These are phyloP conservation scores for Leptura quadrifasciata DNA, from an alignment of 2,888 invertebrate genomes.

Conservation along the genomic window DNA sequence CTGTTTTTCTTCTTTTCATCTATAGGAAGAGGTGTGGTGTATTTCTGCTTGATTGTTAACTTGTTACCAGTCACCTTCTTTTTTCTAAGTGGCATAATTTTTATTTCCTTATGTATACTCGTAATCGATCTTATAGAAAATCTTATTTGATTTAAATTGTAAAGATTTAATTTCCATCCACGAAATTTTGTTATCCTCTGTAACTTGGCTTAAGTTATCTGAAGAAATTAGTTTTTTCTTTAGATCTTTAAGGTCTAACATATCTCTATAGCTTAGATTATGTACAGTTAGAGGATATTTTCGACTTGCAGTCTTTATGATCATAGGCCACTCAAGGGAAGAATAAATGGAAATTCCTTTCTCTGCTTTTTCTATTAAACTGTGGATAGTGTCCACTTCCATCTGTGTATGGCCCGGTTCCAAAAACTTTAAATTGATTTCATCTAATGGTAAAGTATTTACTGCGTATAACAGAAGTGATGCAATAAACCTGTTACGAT, in stretches of 20 bases:
- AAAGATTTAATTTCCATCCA: too few relatives aligned
- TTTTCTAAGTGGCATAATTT: conserved; percentile 34
- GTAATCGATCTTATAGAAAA: too few relatives aligned
- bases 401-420: neutral
- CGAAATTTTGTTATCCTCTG: too few relatives aligned
- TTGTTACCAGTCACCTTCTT: neutral
- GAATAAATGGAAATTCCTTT: neutral
- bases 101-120: conserved; percentile 40
- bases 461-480: neutral
- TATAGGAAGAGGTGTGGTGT: conserved; percentile 9
- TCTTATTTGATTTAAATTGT: too few relatives aligned
- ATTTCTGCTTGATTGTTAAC: conserved; percentile 21
- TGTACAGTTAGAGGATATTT: neutral
- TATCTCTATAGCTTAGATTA: neutral
- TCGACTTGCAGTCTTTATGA: neutral
- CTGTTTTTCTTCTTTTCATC: conserved; percentile 26
- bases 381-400: conserved; percentile 5
- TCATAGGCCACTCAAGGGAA: neutral
- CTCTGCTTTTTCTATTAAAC: neutral
- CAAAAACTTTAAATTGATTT: neutral
- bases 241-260: neutral
- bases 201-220: too few relatives aligned
- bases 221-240: neutral
- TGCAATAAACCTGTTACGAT: neutral
- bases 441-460: neutral